A percentile compares a stretch with the other conserved stretches of the same genome.
Conservation (phyloP, 2,888 invertebrate genomes). For the Tachystola acroxantha region DNA sequence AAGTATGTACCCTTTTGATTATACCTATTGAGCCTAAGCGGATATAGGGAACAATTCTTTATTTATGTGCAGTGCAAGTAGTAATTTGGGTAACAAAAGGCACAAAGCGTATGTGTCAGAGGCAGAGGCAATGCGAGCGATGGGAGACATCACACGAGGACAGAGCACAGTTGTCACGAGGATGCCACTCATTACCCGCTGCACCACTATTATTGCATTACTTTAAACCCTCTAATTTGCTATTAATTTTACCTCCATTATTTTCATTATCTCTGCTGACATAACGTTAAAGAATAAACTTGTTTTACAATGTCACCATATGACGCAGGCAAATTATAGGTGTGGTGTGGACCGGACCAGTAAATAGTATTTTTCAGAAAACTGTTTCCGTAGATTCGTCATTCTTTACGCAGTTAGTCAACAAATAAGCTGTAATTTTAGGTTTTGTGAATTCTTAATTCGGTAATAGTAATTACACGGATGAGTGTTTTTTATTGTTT, state of each 20-base stretch:
- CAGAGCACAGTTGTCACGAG: constrained; percentile 49
- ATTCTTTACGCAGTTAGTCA: constrained; percentile 14
- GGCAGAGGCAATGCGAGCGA: neutral
- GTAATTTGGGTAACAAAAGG: constrained; percentile 32
- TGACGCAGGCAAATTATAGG: constrained; percentile 67
- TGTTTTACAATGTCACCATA: constrained; percentile 65
- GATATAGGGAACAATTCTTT: constrained; percentile 6
- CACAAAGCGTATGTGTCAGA: constrained; percentile 8
- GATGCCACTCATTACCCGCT: constrained; percentile 46
- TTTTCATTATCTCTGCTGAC: constrained; percentile 71
- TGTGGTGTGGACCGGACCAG: constrained; percentile 35
- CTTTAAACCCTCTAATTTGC: constrained; percentile 69
- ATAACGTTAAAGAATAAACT: constrained; percentile 56
- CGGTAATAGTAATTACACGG: too few species aligned
- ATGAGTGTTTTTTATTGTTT: too few species aligned
- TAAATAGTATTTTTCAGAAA: constrained; percentile 47
- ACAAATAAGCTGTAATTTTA: constrained; percentile 1
- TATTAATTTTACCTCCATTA: constrained; percentile 72
- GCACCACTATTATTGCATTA: constrained; percentile 64
- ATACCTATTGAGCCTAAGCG: too few species aligned
- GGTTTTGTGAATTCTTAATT: too few species aligned
- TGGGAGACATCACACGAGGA: constrained; percentile 11
- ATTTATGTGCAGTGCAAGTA: constrained; percentile 8
- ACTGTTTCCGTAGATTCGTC: constrained; percentile 43
- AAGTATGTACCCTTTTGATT: too few species aligned